These are phyloP conservation scores for Orius insidiosus DNA, from an alignment of 1,140 invertebrate genomes.

Conservation along the genomic window DNA sequence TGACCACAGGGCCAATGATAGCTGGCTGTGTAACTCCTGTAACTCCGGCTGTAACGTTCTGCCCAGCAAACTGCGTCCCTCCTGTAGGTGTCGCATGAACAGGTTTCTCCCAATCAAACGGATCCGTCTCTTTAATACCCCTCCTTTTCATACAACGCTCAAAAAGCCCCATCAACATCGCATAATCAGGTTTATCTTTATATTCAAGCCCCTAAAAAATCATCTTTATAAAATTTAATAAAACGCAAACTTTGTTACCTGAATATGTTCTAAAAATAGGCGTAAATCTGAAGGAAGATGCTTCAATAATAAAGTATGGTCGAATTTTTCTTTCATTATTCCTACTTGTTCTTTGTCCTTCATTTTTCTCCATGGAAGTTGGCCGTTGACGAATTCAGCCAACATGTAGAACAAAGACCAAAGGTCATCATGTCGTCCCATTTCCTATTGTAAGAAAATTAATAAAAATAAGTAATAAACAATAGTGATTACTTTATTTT, in stretches of 20 bases:
- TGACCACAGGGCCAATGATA: slow-evolving; percentile 19
- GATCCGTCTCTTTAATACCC: slow-evolving; percentile 77
- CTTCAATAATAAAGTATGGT: slow-evolving; percentile 81
- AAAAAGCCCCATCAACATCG: slow-evolving; percentile 67
- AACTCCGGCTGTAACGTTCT: slow-evolving; percentile 17
- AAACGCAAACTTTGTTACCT: too few species aligned
- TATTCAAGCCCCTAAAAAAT: slow-evolving; percentile 61
- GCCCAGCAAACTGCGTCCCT: slow-evolving; percentile 18
- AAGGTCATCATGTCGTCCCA: slow-evolving; percentile 97
- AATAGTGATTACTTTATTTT: slow-evolving; percentile 64
- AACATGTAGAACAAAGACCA: slow-evolving; percentile 99
- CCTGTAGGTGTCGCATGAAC: slow-evolving; percentile 26
- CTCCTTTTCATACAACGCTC: slow-evolving; percentile 88
- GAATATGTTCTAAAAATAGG: slow-evolving; percentile 88
- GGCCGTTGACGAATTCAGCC: slow-evolving; percentile 96
- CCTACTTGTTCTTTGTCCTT: slow-evolving; percentile 98
- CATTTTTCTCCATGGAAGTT: slow-evolving; percentile 97
- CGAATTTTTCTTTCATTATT: slow-evolving; percentile 93
- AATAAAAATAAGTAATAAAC: not conserved
- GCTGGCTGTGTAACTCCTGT: slow-evolving; percentile 25
- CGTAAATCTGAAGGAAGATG: slow-evolving; percentile 88
- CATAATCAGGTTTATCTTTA: slow-evolving; percentile 86
- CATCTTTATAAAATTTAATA: too few species aligned
- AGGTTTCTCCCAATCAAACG: slow-evolving; percentile 90
- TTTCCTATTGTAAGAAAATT: slow-evolving; percentile 56